Percentiles rank a stretch among this genome's conserved stretches.
Evolutionary conservation across 2,113 vertebrate species (phyloP).

Genomic region (Octodon degus): DNA sequence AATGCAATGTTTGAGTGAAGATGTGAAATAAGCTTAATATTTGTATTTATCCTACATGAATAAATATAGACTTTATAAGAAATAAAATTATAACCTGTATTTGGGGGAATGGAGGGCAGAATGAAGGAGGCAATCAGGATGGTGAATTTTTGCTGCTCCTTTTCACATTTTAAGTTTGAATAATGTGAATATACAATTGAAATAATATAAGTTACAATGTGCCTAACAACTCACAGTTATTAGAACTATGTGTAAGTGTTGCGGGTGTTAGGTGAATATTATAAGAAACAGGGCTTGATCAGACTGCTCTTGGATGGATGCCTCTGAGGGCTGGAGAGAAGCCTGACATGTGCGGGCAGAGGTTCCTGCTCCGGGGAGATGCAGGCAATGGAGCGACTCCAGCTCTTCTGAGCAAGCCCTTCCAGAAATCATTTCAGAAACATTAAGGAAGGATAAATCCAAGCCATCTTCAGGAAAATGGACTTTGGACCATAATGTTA

Average conservation of each 20-base stretch:
- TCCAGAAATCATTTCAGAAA: background rate
- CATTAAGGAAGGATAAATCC: background rate
- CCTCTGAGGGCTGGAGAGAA: background rate
- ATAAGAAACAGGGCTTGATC: background rate
- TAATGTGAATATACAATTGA: background rate
- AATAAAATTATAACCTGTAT: background rate
- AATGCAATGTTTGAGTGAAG: constrained; percentile 1
- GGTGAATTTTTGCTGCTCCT: background rate
- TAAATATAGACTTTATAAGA: background rate
- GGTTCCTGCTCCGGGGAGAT: background rate
- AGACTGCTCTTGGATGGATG: background rate
- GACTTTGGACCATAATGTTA: background rate
- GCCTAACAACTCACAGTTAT: background rate
- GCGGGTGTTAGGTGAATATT: background rate
- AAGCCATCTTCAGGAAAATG: background rate
- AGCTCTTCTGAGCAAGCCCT: background rate
- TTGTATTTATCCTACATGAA: background rate
- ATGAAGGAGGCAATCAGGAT: background rate
- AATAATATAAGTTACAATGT: constrained; percentile 4
- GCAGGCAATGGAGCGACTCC: background rate
- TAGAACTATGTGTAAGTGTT: constrained; percentile 18
- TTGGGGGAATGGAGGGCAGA: background rate
- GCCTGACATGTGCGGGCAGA: rapidly evolving
- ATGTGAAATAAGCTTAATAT: constrained; percentile 29
- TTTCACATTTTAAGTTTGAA: constrained; percentile 37